Percentiles rank a stretch among this genome's conserved stretches.
Conservation (phyloP, 2,888 invertebrate species). For the Ennomos erosarius region DNA sequence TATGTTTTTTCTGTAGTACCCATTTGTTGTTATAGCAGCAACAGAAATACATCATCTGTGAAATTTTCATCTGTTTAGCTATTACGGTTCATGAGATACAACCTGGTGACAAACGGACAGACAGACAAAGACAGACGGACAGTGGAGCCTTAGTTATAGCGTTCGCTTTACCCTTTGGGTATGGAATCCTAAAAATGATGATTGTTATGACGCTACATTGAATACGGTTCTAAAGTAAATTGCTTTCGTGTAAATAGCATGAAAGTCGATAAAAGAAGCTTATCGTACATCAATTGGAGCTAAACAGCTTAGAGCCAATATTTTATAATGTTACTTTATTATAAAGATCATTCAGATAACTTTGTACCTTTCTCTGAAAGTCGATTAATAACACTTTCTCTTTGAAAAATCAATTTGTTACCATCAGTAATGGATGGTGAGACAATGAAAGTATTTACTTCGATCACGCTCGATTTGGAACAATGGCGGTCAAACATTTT, state of each 20-base stretch:
- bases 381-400: conserved; percentile 63
- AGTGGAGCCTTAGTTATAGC: too few relatives aligned
- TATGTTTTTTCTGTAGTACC: too few relatives aligned
- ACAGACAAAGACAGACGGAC: too few relatives aligned
- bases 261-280: conserved; percentile 1
- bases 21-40: too few relatives aligned
- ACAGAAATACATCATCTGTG: too few relatives aligned
- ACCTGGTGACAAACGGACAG: too few relatives aligned
- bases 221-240: neutral
- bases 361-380: conserved; percentile 54
- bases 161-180: too few relatives aligned
- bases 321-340: conserved; percentile 13
- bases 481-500: neutral
- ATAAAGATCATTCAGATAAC: conserved; percentile 18
- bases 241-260: conserved; percentile 2
- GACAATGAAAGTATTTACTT: conserved; percentile 61
- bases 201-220: neutral
- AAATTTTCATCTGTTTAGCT: too few relatives aligned
- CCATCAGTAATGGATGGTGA: conserved; percentile 48
- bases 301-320: conserved; percentile 1
- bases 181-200: too few relatives aligned
- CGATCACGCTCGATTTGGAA: conserved; percentile 44
- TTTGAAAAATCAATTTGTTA: conserved; percentile 67
- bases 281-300: conserved; percentile 13
- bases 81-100: too few relatives aligned